A percentile compares a stretch with the other conserved stretches of the same genome.
Conservation (phyloP, 2,797 vertebrate species). For the Stomatorhinus walkeri region DNA sequence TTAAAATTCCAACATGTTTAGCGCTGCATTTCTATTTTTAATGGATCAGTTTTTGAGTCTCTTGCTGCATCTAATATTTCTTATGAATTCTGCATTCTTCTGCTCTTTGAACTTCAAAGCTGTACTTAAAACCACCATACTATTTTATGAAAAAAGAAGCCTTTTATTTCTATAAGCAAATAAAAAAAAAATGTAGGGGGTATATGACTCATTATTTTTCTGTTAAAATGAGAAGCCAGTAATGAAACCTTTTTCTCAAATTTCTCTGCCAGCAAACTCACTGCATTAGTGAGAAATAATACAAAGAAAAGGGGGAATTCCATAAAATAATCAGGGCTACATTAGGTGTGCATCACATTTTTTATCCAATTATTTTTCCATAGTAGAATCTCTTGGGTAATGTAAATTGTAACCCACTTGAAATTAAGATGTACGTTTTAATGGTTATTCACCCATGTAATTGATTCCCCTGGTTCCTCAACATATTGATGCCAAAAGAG, state of each 20-base stretch:
- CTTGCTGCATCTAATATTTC: conserved; percentile 31
- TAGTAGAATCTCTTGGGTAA: conserved; percentile 33
- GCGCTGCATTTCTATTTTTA: conserved; percentile 37
- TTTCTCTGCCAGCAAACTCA: conserved; percentile 42
- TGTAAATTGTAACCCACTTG: conserved; percentile 22
- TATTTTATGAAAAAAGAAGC: conserved; percentile 49
- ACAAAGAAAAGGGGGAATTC: conserved; percentile 40
- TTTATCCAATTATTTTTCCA: conserved; percentile 48
- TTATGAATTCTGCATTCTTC: conserved; percentile 34
- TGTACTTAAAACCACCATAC: conserved; percentile 35
- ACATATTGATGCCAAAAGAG: conserved; percentile 18
- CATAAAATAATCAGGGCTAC: conserved; percentile 55
- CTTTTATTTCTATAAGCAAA: conserved; percentile 44
- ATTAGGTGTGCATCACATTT: conserved; percentile 49
- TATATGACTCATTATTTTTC: conserved; percentile 20
- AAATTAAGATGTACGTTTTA: conserved; percentile 27
- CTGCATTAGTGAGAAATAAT: conserved; percentile 31
- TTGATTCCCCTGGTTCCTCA: conserved; percentile 25
- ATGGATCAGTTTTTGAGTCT: conserved; percentile 25
- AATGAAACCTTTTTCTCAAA: conserved; percentile 52
- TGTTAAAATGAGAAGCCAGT: conserved; percentile 31
- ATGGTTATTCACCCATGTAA: conserved; percentile 28
- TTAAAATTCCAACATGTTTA: conserved; percentile 40
- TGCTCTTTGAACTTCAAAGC: conserved; percentile 56
- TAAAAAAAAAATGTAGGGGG: conserved; percentile 38